Evolutionary conservation across 1,140 invertebrate genomes (phyloP), one percentile per base, ranked within the genome.

Genomic region (Drosophila pseudoobscura): DNA sequence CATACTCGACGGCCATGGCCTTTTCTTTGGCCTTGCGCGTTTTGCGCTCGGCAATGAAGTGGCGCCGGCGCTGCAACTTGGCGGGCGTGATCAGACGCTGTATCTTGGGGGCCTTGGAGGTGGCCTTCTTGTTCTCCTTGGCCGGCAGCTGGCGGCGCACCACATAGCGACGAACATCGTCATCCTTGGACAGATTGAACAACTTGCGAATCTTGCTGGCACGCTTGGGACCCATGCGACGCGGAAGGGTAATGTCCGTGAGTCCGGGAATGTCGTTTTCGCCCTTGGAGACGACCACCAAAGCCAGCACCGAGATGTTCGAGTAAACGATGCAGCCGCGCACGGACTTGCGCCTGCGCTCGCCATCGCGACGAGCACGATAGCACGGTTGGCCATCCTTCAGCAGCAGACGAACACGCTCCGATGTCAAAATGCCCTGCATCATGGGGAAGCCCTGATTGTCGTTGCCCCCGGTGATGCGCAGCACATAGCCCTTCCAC

Each of bases 391-490:
- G 97, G 41, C 97, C 98, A 92, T 99, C 98, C 41, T 96, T 96
- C 59, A 99, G 93, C 57, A 99, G 93, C 58, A 99, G 94, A 84
- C 98, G 95, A 1, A 99, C 98, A 93, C 98, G 96, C 52, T 95
- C 96, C 93, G 98, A 98, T 41, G 98, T 98, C n/a, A 99, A 94
- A 49, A 99, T 96, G 93, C 98, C 98, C 92, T 99, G 98, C 92
- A 99, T 99, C 98, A 99, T 99, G n/a, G 98, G 98, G 92, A 99
- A 99, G 59, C 98, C 98, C 93, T 99, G 98, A 92, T 99, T 99
- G 93, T 99, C 98, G 92, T 99, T 99, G 78, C 98, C 98, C 82
- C 98, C 98, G 79, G 97, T 94, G 71, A 99, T 96, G 64, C 97
- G 95, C 5, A 99, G 15, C 11, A 39, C 94, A 89, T 99, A 99